Base-by-base conservation (phyloP, 2,888 invertebrate genomes). In the Cephus runcator region DNA sequence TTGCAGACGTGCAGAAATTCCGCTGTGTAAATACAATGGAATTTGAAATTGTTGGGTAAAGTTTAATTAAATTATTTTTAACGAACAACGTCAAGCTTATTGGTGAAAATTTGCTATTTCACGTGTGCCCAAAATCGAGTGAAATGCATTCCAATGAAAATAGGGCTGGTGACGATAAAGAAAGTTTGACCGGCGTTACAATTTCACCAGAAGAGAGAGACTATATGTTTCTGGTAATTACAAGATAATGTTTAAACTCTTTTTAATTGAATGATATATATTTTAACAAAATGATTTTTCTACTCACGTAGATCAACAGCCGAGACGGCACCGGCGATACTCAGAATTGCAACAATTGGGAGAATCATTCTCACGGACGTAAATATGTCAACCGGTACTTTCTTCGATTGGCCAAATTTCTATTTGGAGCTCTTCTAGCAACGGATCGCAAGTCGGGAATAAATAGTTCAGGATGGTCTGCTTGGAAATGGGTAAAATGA, bases 1-100 rank as follows among this genome's bases (percentile, higher is more conserved):
- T 92, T 92, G 85, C 94, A 94, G 56, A 94, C 92, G 78, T 93
- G 93, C 73, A 94, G 86, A 83, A 94, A 94, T 12, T 93, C 92
- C 9, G 94, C 94, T 94, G 89, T 69, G 90, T 90, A 76, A 56
- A 15, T 56, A 23, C 9, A 23, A 56, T 23, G 9, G 56, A 56
- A 6, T 23, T 23, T 9, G 6, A 56, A 9, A 6, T 23, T 9
- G 15, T 56, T 56, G 23, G 15, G 6, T 40, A 15, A 15, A 56
- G 6, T 23, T 9, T 23, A 23, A 23, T 56, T 56, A 9, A 56
- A 56, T 56, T 56, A 56, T 56, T 23, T 56, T 56, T 56, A 56
- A 9, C 0, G 23, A 56, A 56, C 56, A 23, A 23, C 23, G 15
- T 23, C 23, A 9, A 23, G 9, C 35, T 12, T 23, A 56, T 56